phyloP scores from a whole-genome alignment of 2,888 invertebrate genomes.

The Scaptomyza reducta region DNA sequence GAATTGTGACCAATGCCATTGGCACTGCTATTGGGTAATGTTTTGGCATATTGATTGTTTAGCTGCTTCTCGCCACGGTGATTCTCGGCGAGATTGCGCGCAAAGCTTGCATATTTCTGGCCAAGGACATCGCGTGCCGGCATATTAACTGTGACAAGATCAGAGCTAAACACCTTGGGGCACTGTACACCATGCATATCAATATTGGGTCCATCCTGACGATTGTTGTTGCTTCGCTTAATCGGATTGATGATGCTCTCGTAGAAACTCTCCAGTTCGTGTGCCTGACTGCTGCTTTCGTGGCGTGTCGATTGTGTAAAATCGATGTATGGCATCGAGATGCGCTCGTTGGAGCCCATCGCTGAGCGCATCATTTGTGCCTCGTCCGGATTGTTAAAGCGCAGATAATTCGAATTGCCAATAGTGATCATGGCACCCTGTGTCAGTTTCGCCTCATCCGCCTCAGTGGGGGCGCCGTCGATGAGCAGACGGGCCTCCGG shows the following conservation, averaged over 20 bases:
- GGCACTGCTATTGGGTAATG: slow-evolving; percentile 5
- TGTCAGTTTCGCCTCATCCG: slow-evolving; percentile 89
- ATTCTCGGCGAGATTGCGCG: slow-evolving; percentile 86
- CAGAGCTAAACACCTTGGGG: slow-evolving; percentile 92
- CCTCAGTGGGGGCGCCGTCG: slow-evolving; percentile 89
- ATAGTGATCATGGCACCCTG: slow-evolving; percentile 97
- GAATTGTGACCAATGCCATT: slow-evolving; percentile 61
- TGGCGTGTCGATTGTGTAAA: slow-evolving; percentile 83
- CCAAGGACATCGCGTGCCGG: slow-evolving; percentile 93
- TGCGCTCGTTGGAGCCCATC: slow-evolving; percentile 88
- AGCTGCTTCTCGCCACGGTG: slow-evolving; percentile 83
- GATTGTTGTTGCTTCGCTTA: slow-evolving; percentile 15
- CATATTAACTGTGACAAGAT: slow-evolving; percentile 91
- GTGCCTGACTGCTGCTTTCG: slow-evolving; percentile 39
- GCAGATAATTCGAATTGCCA: slow-evolving; percentile 95
- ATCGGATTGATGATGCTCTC: slow-evolving; percentile 78
- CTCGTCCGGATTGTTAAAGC: slow-evolving; percentile 96
- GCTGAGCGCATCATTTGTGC: slow-evolving; percentile 94
- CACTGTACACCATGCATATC: too few relatives aligned
- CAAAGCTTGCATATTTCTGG: slow-evolving; percentile 87
- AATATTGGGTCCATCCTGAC: slow-evolving; percentile 83
- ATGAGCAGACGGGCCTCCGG: slow-evolving; percentile 88
- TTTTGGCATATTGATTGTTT: slow-evolving; percentile 74
- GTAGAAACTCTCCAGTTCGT: slow-evolving; percentile 80
- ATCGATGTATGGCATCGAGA: slow-evolving; percentile 91